Evolutionary conservation across 2,113 vertebrate species (phyloP), one percentile per base, ranked within the genome.

Genomic region (Gadus macrocephalus): DNA sequence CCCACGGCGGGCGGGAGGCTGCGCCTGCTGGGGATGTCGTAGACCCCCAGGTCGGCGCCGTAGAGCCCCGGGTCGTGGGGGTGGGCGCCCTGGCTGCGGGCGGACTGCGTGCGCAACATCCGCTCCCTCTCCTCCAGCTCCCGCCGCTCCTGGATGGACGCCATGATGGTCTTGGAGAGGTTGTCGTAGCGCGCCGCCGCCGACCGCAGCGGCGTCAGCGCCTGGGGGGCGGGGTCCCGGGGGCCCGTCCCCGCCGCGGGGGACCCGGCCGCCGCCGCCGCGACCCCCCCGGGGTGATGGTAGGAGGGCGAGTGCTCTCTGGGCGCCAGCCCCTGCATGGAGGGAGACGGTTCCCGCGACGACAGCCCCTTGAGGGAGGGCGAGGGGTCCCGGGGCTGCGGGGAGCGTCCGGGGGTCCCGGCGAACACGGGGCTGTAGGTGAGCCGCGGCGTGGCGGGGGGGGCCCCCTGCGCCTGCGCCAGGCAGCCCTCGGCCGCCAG

Each of bases 121-220:
- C 93, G 93, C 68, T 95, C 94, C 7, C 93, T 88, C 83, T 98
- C 95, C 75, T 98, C 96, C 84, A 93, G 85, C 80, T 96, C 95
- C 11, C 94, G 92, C 59, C 93, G 91, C 80, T 97, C 95, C 75
- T 96, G 95, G 78, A 98, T 96, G 16, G 96, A 97, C 0, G 95
- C 93, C 95, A 98, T 97, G 81, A 96, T 92, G 69, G 93, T 93
- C 90, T 96, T 94, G 20, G 97, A 94, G 16, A 98, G 92, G 91
- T 92, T 95, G 82, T 98, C 96, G 0, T 97, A 96, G 78, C 92
- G 94, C 0, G 94, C 93, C 0, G 95, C 93, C 0, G 94, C 94
- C 31, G 95, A 93, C 60, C 94, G 92, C 65, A 91, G 89, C 6
- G 77, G 85, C 0, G 79, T 80, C 75, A 78, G 60, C 9, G 68